Evolutionary conservation across 2,888 invertebrate genomes (phyloP).

Genomic region (Nasonovia ribisnigri): DNA sequence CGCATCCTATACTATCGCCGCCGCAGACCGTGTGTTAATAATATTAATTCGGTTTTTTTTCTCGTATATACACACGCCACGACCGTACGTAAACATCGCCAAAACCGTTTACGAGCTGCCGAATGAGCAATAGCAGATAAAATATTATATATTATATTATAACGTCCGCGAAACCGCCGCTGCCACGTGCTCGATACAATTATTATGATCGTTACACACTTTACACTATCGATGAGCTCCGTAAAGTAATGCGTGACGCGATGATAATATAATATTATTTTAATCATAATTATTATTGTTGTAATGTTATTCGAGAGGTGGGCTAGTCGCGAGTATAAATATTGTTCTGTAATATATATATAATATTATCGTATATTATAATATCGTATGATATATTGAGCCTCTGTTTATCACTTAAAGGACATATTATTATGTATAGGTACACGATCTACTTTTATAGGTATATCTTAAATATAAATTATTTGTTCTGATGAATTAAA

Average conservation of each 20-base stretch:
- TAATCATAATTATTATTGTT: neutral
- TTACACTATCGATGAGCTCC: neutral
- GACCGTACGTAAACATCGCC: slow-evolving; percentile 41
- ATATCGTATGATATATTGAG: neutral
- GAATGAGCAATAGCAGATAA: slow-evolving; percentile 57
- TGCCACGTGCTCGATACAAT: neutral
- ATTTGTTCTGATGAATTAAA: neutral
- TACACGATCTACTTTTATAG: neutral
- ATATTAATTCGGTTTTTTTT: neutral
- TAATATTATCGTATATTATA: neutral
- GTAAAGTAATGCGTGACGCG: neutral
- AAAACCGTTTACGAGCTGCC: slow-evolving; percentile 62
- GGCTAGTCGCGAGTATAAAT: neutral
- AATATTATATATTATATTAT: neutral
- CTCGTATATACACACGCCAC: neutral
- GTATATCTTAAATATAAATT: neutral
- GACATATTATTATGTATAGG: neutral
- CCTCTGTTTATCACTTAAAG: neutral
- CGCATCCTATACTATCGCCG: neutral
- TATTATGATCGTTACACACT: neutral
- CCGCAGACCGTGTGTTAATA: neutral
- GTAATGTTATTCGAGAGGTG: neutral
- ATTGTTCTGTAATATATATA: neutral
- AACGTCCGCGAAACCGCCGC: slow-evolving; percentile 37
- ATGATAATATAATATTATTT: neutral